Evolutionary conservation across 1,140 invertebrate genomes (phyloP), one percentile per base, ranked within the genome.

Genomic region (Vanessa atalanta): DNA sequence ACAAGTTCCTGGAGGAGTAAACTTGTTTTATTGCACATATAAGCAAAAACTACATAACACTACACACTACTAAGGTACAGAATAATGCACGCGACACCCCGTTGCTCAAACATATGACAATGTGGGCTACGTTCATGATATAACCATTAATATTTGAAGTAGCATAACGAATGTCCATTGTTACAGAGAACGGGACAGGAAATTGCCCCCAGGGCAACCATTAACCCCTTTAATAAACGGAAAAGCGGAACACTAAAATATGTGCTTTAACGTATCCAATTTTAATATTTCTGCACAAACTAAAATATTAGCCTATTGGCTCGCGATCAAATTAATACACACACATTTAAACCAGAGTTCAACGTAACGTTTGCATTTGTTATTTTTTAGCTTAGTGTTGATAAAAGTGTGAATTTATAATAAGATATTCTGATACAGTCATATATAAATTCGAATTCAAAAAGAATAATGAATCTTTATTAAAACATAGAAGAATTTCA

Each of bases 201-300:
- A 69, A 69, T 69, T 48, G 55, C 55, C 55, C 43, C 43, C 55
- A 69, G 67, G 67, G 67, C 16, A 37, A 12, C 43, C 53, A 57
- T 69, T 69, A 69, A 69, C 55, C 43, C 53, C 43, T 26, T 69
- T 61, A 50, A 69, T 69, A 9, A 16, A 26, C 20, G 20, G 16
- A 55, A 20, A 12, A 69, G 37, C 43, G 53, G 20, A 47, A 60
- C 67, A 69, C 67, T 69, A 69, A 69, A 69, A 60, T 69, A 69
- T 26, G 53, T 47, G 43, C 15, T 60, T 48, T 60, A 57, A 69
- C 43, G 48, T 57, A 16, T 3, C 8, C n/a, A 14, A 53, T 53
- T 53, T 43, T 43, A 43, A 53, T 53, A 53, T 53, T 53, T 53
- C 50, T 53, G 50, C 50, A 53, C 50, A 51, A 51, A 15, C n/a